A percentile compares a stretch with the other conserved stretches of the same genome.
These are phyloP conservation scores for Orussus abietinus DNA, from an alignment of 1,140 invertebrate genomes.

Conservation along the genomic window DNA sequence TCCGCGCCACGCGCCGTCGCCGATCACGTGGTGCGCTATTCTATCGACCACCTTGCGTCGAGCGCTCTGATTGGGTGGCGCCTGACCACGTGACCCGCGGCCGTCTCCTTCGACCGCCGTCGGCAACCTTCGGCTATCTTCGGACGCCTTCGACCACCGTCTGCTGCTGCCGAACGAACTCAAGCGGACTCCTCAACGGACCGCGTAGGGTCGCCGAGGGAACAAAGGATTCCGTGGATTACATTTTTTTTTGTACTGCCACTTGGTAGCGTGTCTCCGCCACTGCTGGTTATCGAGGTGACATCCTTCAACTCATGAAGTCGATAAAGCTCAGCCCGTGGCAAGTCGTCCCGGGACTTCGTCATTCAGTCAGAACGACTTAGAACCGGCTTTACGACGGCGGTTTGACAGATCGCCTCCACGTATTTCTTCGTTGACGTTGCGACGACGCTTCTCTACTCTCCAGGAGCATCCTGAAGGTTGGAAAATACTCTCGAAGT, in stretches of 20 bases:
- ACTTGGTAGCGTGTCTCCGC: slow-evolving; percentile 7
- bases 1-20: slow-evolving; percentile 2
- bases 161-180: slow-evolving; percentile 25
- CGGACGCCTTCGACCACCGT: slow-evolving; percentile 22
- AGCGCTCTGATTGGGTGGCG: slow-evolving; percentile 18
- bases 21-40: slow-evolving; percentile 21
- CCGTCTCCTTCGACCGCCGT: too few relatives aligned
- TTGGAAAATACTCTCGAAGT: too few relatives aligned
- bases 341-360: too few relatives aligned
- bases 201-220: slow-evolving; percentile 14
- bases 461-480: too few relatives aligned
- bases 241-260: background rate
- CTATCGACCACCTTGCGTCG: slow-evolving; percentile 26
- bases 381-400: too few relatives aligned
- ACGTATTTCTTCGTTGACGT: too few relatives aligned
- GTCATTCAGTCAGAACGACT: too few relatives aligned
- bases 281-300: slow-evolving; percentile 18
- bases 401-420: too few relatives aligned
- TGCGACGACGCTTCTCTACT: too few relatives aligned
- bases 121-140: too few relatives aligned
- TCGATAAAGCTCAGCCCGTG: too few relatives aligned
- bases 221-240: slow-evolving; percentile 26
- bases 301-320: too few relatives aligned
- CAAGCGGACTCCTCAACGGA: slow-evolving; percentile 4
- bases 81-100: slow-evolving; percentile 20